Base-by-base conservation (phyloP, 2,888 invertebrate species). In the Pterobdella sp. region DNA sequence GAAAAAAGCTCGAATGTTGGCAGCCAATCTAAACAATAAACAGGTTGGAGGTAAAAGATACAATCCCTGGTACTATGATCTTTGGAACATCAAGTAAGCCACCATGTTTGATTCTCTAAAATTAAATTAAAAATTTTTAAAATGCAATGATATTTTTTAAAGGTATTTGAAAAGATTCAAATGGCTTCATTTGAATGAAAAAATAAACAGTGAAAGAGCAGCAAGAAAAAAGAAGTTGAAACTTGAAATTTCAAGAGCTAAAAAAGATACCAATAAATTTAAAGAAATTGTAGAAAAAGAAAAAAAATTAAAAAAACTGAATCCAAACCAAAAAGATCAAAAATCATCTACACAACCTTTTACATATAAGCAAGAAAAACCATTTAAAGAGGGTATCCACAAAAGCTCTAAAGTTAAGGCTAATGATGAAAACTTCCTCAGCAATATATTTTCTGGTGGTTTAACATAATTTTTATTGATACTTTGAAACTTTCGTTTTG, bases 121-220 rank as follows among this genome's bases (percentile, higher is more conserved):
- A n/a, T n/a, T n/a, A n/a, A n/a, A n/a, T n/a, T n/a, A n/a, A n/a
- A n/a, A n/a, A n/a, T n/a, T n/a, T n/a, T n/a, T n/a, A 42, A 42
- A 22, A 14, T 42, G 49, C 49, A 42, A 42, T 42, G 49, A 14
- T 42, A 14, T 42, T 42, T 22, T 42, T 18, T 56, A 3, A 22
- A 56, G 60, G 60, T 98, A 96, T 84, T 87, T 97, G 77, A 90
- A 92, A 1, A 88, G 91, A 77, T 97, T 97, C 82, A 95, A 95
- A 84, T 98, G 97, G 97, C 87, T 90, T 36, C 95, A 98, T 84
- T 86, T 98, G 63, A 92, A 91, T 82, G 97, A 97, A 85, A 87
- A 94, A 78, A 85, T 97, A 78, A 91, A 91, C 1, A 95, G 94
- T 83, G 96, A 97, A 83, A 89, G 90, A 82, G 93, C 93, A 31